These are phyloP conservation scores for Corythoichthys haematopterus DNA, from an alignment of 2,113 vertebrate species.

Conservation along the genomic window DNA sequence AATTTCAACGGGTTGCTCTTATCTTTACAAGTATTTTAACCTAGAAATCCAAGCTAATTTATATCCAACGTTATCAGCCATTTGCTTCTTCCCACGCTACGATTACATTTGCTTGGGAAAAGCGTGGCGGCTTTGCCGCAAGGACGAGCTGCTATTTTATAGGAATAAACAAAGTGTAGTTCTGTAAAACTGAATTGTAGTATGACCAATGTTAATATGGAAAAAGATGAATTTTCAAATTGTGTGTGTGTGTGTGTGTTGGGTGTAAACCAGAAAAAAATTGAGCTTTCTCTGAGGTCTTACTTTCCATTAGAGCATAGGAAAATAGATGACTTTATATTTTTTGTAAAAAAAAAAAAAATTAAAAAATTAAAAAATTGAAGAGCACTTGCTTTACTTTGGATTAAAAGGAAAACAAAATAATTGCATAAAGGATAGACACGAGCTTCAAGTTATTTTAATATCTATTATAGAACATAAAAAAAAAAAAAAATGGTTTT, in stretches of 20 bases:
- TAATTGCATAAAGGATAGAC: no score
- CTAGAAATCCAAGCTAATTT: constrained; percentile 4
- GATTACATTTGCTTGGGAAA: not conserved
- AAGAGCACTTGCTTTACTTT: no score
- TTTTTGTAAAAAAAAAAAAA: no score
- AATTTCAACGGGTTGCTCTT: constrained; percentile 8
- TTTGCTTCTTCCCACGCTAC: not conserved
- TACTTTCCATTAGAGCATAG: no score
- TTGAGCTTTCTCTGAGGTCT: no score
- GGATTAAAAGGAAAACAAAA: no score
- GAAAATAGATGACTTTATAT: no score
- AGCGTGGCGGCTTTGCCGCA: not conserved
- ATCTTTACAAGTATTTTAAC: constrained; percentile 12
- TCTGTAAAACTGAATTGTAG: not conserved
- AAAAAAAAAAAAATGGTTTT: no score
- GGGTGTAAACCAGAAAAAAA: no score
- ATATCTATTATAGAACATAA: no score
- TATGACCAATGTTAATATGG: not conserved
- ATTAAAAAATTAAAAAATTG: no score
- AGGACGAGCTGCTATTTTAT: not conserved
- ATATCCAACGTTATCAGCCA: not conserved
- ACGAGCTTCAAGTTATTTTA: no score
- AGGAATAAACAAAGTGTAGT: not conserved
- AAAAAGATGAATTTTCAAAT: not conserved
- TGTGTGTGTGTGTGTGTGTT: not conserved